Percentiles rank a stretch among this genome's conserved stretches.
These are phyloP conservation scores for Megatriorchis doriae DNA, from an alignment of 2,113 vertebrate species.

Conservation along the genomic window DNA sequence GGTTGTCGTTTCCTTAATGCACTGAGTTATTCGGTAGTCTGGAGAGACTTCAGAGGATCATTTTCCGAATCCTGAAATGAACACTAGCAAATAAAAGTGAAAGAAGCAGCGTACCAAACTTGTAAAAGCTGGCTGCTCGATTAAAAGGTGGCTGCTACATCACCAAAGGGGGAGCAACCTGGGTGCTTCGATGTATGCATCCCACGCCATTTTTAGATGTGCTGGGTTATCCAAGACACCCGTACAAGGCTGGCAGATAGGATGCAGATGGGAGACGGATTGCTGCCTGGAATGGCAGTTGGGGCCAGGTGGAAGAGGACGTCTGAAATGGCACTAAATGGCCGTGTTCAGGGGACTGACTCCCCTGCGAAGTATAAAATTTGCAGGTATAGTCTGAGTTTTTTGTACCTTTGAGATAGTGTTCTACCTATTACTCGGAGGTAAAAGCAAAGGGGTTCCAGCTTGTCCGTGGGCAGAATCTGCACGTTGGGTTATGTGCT, in stretches of 20 bases:
- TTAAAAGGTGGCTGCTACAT: rapidly evolving
- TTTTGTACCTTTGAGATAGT: background rate
- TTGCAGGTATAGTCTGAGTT: background rate
- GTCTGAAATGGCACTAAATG: background rate
- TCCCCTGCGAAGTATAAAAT: background rate
- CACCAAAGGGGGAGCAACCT: background rate
- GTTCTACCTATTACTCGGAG: background rate
- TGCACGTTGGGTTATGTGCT: rapidly evolving
- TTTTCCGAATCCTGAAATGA: background rate
- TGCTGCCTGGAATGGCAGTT: background rate
- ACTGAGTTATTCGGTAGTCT: background rate
- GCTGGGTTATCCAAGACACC: background rate
- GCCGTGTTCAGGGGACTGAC: background rate
- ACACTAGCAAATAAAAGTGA: background rate
- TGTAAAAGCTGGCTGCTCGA: background rate
- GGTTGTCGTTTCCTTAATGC: background rate
- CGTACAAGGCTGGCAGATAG: background rate
- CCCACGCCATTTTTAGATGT: background rate
- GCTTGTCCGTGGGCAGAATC: background rate
- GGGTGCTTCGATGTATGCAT: background rate
- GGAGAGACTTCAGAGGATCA: background rate
- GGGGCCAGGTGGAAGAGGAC: background rate
- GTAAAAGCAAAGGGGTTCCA: background rate
- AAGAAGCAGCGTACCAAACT: background rate
- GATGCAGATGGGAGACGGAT: rapidly evolving